phyloP scores from a whole-genome alignment of 2,113 vertebrate genomes.

The Apistogramma diplotaenia region DNA sequence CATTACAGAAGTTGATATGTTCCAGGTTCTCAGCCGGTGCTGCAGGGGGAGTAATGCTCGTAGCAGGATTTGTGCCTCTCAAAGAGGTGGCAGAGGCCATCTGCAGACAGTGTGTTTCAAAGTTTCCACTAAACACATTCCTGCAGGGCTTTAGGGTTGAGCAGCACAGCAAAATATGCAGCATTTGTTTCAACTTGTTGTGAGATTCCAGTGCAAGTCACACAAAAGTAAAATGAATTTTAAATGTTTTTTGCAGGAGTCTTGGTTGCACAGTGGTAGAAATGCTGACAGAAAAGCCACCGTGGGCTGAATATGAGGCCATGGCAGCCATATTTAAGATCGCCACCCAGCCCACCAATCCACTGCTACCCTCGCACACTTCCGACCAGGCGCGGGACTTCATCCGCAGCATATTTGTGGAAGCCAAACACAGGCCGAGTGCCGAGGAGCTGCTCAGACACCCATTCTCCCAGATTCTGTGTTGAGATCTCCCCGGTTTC shows the following conservation, averaged over 20 bases:
- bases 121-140: conserved; percentile 62
- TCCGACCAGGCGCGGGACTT: conserved; percentile 92
- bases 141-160: not conserved
- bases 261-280: conserved; percentile 95
- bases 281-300: conserved; percentile 96
- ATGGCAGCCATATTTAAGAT: conserved; percentile 99
- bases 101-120: not conserved
- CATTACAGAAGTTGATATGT: conserved; percentile 74
- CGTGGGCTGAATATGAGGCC: conserved; percentile 95
- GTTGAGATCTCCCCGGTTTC: conserved; percentile 73
- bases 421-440: conserved; percentile 91
- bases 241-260: conserved; percentile 78
- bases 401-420: conserved; percentile 90
- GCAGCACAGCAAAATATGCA: not conserved
- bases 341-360: conserved; percentile 94
- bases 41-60: conserved; percentile 1
- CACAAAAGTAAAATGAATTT: not conserved
- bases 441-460: conserved; percentile 95
- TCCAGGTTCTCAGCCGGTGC: conserved; percentile 12
- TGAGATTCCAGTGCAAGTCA: not conserved
- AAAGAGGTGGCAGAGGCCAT: conserved; percentile 21
- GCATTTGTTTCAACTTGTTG: conserved; percentile 29
- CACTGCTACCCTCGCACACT: conserved; percentile 87
- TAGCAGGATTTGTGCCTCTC: not conserved
- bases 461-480: conserved; percentile 91